Base-by-base conservation (phyloP, 2,797 vertebrate genomes). In the Rhabdophis nuchalis region DNA sequence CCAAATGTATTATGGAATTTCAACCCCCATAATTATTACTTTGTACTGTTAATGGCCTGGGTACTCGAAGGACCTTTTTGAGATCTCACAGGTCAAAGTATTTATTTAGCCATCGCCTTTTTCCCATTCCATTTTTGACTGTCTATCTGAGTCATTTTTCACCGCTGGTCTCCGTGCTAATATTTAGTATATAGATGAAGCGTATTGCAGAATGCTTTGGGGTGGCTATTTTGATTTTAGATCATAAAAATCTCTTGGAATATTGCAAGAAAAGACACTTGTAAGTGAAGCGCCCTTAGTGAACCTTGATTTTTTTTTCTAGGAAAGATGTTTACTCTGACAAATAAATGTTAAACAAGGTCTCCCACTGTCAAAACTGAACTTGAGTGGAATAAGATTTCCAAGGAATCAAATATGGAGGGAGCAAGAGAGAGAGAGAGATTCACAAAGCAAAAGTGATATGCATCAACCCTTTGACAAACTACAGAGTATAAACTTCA, bases 361-460 rank as follows among this genome's bases (percentile, higher is more conserved):
- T 60, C 68, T 16, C n/a, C 60, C 10, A 20, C 14, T 88, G 53
- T 56, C 88, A 92, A 58, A 89, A 64, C 41, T 36, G 53, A 57
- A 41, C 56, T 93, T 54, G 20, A 82, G 18, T 25, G 27, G 41
- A 92, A 56, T 57, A 64, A 25, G 68, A 50, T 57, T 60, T 86
- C 60, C 23, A 13, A 32, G 52, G 2, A 85, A 92, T 7, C 16
- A 88, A 90, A 36, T 46, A 68, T 68, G 86, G 89, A 60, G 68
- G 52, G 53, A 89, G 25, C 52, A 3, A 77, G 32, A 56, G 53
- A 89, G 25, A 52, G 9, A 77, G 20, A 20, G 68, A 25, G 20
- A 77, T 68, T 36, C 36, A 82, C 52, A 91, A 91, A 90, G 52
- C 93, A 90, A 91, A 93, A 88, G 52, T 91, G 93, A 88, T 87